Conservation (phyloP, 2,888 invertebrate genomes). For the Pachycephus smyrnensis region DNA sequence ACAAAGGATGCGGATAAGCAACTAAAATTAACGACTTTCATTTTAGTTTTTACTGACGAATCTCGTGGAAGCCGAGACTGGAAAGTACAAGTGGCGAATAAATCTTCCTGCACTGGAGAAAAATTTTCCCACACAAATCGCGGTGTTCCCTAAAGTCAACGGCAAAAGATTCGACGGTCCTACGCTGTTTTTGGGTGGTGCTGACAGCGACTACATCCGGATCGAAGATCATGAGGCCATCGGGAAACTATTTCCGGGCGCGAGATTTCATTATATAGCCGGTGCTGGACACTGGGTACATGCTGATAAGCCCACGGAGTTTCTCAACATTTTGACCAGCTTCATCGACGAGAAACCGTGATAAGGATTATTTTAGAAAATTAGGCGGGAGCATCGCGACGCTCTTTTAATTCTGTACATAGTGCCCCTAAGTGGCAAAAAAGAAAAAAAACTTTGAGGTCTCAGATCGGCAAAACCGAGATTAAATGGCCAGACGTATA, state of each 20-base stretch:
- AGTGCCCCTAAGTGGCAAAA: background rate
- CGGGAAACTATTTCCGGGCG: slow-evolving; percentile 78
- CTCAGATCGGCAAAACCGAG: background rate
- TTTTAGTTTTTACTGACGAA: slow-evolving; percentile 86
- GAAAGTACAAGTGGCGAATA: slow-evolving; percentile 80
- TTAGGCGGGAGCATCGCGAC: background rate
- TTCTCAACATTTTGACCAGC: slow-evolving; percentile 74
- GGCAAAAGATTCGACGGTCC: slow-evolving; percentile 69
- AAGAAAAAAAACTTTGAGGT: background rate
- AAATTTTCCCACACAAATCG: slow-evolving; percentile 75
- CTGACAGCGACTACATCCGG: slow-evolving; percentile 83
- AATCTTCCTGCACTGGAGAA: slow-evolving; percentile 81
- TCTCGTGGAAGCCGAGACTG: slow-evolving; percentile 76
- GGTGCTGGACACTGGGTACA: slow-evolving; percentile 96
- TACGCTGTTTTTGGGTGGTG: slow-evolving; percentile 87
- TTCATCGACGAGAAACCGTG: slow-evolving; percentile 69
- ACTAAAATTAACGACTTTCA: slow-evolving; percentile 23
- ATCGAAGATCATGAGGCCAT: slow-evolving; percentile 74
- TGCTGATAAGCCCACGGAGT: slow-evolving; percentile 87
- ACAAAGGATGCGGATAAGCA: background rate
- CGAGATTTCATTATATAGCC: slow-evolving; percentile 77
- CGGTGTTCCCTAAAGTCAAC: slow-evolving; percentile 73
- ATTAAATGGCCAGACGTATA: background rate
- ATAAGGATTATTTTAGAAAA: background rate
- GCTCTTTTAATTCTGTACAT: background rate